phyloP scores from a whole-genome alignment of 2,113 vertebrate species.

The Tyto alba region DNA sequence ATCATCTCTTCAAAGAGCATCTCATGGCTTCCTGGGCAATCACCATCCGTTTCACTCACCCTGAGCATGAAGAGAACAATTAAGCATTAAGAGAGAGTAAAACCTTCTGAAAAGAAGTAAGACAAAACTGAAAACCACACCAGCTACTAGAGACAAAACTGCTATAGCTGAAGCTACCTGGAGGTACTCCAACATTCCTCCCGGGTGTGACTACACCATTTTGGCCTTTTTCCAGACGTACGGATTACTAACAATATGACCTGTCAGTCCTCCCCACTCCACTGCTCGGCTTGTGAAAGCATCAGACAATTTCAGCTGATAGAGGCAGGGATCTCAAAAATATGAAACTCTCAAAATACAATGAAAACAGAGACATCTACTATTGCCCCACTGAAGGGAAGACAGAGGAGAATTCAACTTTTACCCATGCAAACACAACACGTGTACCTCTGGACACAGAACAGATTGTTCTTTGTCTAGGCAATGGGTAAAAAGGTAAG shows the following conservation, averaged over 20 bases:
- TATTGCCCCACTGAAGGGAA: background rate
- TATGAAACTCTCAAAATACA: background rate
- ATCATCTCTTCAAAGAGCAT: background rate
- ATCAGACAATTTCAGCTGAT: background rate
- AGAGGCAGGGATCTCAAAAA: background rate
- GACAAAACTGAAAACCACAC: too few relatives aligned
- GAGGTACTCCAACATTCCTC: background rate
- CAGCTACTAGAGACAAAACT: background rate
- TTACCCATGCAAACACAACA: background rate
- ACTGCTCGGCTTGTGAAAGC: background rate
- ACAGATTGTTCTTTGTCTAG: background rate
- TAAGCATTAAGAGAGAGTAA: background rate
- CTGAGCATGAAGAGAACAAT: background rate
- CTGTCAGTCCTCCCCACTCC: background rate
- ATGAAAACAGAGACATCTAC: background rate
- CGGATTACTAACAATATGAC: accelerated
- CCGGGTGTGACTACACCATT: accelerated
- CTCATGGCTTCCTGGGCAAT: background rate
- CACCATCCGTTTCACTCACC: background rate
- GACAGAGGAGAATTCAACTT: background rate
- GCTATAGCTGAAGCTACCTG: background rate
- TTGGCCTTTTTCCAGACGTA: background rate
- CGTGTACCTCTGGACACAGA: background rate
- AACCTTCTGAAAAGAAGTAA: background rate
- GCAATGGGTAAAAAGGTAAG: background rate